Evolutionary conservation across 2,113 vertebrate species (phyloP).

Genomic region (Callaeas wilsoni): DNA sequence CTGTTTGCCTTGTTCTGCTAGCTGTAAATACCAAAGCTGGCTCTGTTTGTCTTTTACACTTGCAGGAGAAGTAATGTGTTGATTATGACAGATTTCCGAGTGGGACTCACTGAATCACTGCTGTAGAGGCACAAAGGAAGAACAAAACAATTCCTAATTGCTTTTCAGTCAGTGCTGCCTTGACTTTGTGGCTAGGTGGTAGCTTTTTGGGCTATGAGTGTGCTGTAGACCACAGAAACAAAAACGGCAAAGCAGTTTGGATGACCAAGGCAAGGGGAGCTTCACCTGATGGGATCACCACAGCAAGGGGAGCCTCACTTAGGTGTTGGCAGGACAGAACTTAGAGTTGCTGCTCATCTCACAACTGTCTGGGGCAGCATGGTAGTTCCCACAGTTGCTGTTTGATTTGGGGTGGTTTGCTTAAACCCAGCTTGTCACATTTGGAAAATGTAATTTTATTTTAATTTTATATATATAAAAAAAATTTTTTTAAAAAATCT

Average conservation of each 20-base stretch:
- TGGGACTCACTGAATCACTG: background rate
- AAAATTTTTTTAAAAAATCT: background rate
- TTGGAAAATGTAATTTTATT: background rate
- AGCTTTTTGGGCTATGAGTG: background rate
- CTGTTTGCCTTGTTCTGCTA: background rate
- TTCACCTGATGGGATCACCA: background rate
- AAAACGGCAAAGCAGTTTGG: background rate
- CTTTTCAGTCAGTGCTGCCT: background rate
- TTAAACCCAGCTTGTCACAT: background rate
- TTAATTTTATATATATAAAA: no score
- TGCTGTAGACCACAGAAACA: background rate
- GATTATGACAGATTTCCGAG: background rate
- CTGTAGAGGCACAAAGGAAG: background rate
- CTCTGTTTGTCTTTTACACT: background rate
- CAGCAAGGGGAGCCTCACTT: background rate
- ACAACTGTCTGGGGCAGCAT: rapidly evolving
- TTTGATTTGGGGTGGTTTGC: background rate
- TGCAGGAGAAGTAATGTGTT: background rate
- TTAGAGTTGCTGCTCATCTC: rapidly evolving
- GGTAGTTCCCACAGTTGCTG: rapidly evolving
- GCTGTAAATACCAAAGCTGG: background rate
- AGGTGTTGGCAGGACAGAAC: background rate
- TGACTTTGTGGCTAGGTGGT: background rate
- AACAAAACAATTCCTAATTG: background rate
- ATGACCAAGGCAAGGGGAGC: background rate